A percentile compares a stretch with the other conserved stretches of the same genome.
phyloP scores from a whole-genome alignment of 2,797 vertebrate genomes.

The Trachurus trachurus region DNA sequence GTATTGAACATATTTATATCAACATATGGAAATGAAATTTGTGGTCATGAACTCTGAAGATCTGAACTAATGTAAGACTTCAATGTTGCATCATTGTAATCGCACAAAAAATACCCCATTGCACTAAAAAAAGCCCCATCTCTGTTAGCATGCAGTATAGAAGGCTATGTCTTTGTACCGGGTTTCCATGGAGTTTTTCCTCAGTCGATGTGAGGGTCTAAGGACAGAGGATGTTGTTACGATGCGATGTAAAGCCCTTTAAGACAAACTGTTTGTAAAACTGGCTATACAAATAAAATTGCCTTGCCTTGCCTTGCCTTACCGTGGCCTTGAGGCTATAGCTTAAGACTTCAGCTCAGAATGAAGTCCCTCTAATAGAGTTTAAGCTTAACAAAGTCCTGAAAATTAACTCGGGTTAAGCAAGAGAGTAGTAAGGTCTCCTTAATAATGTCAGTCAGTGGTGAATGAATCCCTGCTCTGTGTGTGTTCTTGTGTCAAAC shows the following conservation, averaged over 20 bases:
- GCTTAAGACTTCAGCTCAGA: constrained; percentile 50
- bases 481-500: constrained; percentile 9
- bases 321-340: constrained; percentile 35
- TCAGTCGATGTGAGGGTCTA: no score
- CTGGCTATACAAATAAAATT: no score
- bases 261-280: no score
- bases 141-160: constrained; percentile 27
- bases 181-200: no score
- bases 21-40: constrained; percentile 18
- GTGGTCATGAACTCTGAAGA: constrained; percentile 5
- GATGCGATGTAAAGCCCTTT: no score
- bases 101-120: background rate
- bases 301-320: no score
- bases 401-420: constrained; percentile 44
- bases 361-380: constrained; percentile 66
- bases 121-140: background rate
- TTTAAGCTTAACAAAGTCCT: constrained; percentile 63
- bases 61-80: constrained; percentile 20
- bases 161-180: constrained; percentile 21
- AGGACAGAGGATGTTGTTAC: no score
- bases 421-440: constrained; percentile 29
- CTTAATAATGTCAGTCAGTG: constrained; percentile 46
- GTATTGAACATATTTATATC: constrained; percentile 54
- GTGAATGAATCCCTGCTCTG: constrained; percentile 14
- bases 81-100: background rate